These are phyloP conservation scores for Gymnopithys bicolor DNA, from an alignment of 2,797 vertebrate genomes.

Conservation along the genomic window DNA sequence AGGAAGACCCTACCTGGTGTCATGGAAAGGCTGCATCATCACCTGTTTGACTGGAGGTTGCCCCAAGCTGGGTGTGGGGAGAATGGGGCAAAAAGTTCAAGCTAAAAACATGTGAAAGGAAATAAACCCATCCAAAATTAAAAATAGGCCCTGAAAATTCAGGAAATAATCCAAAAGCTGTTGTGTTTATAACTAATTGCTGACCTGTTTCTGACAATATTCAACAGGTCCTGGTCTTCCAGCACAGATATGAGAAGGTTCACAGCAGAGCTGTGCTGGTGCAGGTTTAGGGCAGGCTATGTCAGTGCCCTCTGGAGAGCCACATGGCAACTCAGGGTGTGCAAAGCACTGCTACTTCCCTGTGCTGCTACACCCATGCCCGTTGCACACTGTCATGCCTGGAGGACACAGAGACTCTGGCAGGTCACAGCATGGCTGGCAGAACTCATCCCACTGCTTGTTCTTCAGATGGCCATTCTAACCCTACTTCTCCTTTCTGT, in stretches of 20 bases:
- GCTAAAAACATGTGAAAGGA: not conserved
- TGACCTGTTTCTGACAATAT: not conserved
- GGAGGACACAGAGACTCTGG: not conserved
- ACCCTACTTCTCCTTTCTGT: fast-evolving
- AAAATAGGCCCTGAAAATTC: not conserved
- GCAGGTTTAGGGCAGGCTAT: not conserved
- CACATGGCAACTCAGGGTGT: fast-evolving
- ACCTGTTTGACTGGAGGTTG: not conserved
- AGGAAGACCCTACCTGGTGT: not conserved
- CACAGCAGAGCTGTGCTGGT: not conserved
- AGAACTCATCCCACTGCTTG: not conserved
- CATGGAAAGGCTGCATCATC: not conserved
- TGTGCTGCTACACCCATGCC: too few species aligned
- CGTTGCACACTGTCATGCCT: not conserved
- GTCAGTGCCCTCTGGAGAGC: not conserved
- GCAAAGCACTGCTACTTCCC: not conserved
- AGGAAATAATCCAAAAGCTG: not conserved
- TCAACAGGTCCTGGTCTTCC: not conserved
- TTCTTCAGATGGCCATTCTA: not conserved
- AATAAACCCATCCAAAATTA: not conserved
- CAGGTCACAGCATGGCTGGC: not conserved
- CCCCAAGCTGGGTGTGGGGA: not conserved
- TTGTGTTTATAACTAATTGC: not conserved
- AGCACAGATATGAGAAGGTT: not conserved
- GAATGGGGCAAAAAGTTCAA: not conserved